Evolutionary conservation across 2,797 vertebrate species (phyloP), one percentile per base, ranked within the genome.

Genomic region (Lepilemur septentrionalis): DNA sequence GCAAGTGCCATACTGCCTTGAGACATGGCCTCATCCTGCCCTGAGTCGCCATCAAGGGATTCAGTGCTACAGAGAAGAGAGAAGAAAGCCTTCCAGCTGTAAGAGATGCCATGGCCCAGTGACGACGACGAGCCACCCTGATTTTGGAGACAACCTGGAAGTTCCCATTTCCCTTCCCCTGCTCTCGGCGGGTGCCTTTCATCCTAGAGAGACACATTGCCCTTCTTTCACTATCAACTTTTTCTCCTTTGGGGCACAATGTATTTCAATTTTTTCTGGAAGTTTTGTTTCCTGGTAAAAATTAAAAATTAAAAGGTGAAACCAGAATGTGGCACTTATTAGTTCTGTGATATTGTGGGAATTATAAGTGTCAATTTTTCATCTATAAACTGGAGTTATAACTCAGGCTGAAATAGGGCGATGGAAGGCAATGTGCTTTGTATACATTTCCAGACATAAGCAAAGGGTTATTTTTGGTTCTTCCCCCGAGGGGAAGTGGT

Each of bases 401-500:
- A 67, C 14, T 92, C 32, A 89, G 78, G n/a, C 65, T 84, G 61
- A 94, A 95, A 59, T 73, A 72, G 63, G 91, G 41, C n/a, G 8
- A 76, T n/a, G 4, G 18, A 70, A 78, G 86, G 50, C 86, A 93
- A 90, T 80, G 41, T 35, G 41, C 38, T 61, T 91, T 73, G 69
- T 92, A 83, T 89, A 72, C 43, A 70, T 97, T 95, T 91, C 35
- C 52, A 89, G 89, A 82, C 59, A 35, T 80, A 89, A 82, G 79
- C 59, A 80, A 84, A 50, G 63, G 15, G 72, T 83, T 94, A 89
- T 87, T 93, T 96, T 95, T 92, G 76, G 46, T 93, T 91, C 89
- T 95, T 96, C 75, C 69, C 91, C 28, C 72, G 22, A 94, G 48
- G 57, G 93, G 83, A 97, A 91, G 79, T 91, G 65, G 38, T 80